Conservation (phyloP, 2,888 invertebrate species). For the Ophraella communa region DNA sequence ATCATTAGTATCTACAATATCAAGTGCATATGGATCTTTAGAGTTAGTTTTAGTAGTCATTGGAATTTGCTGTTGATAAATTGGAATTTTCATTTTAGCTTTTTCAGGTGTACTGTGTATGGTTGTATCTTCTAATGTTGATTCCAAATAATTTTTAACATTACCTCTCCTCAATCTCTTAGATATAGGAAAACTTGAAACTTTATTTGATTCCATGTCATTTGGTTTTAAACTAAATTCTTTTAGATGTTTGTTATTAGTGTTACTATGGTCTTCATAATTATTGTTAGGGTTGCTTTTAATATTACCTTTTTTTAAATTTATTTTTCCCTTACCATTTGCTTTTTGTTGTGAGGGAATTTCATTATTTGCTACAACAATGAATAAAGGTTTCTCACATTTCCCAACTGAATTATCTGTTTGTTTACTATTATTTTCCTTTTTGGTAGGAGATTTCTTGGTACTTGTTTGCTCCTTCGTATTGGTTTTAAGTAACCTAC, state of each 20-base stretch:
- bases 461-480: neutral
- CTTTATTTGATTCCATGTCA: neutral
- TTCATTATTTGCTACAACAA: neutral
- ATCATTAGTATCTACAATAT: conserved; percentile 22
- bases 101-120: neutral
- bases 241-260: neutral
- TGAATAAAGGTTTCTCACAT: neutral
- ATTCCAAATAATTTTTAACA: conserved; percentile 18
- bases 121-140: conserved; percentile 10
- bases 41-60: conserved; percentile 18
- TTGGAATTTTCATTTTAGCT: conserved; percentile 25
- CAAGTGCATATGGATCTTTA: conserved; percentile 30
- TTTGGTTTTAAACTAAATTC: neutral
- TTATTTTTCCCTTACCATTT: neutral
- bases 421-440: neutral
- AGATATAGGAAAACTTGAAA: conserved; percentile 4
- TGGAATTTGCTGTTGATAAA: conserved; percentile 20
- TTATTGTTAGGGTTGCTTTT: neutral
- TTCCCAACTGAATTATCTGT: neutral
- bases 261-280: no score
- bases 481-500: neutral
- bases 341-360: neutral
- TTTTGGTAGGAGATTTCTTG: neutral
- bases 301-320: neutral
- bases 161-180: conserved; percentile 15